phyloP scores from a whole-genome alignment of 2,888 invertebrate species.

The Serrognathus titanus region DNA sequence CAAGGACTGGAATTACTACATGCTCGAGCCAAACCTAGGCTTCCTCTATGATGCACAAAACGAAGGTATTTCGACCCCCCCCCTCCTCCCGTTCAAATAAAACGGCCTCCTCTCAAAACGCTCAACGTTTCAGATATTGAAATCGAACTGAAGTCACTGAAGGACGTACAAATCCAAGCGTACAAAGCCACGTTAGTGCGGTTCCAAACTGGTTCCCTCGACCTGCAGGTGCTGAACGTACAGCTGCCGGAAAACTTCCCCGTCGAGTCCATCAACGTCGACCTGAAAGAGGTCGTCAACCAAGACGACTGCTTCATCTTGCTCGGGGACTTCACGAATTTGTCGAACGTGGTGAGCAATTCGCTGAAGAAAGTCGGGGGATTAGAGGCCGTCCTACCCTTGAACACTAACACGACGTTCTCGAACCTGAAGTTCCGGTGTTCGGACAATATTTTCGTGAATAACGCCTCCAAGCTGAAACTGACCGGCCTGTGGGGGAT shows the following conservation, averaged over 20 bases:
- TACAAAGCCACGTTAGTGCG: slow-evolving; percentile 11
- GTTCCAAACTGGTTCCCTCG: slow-evolving; percentile 10
- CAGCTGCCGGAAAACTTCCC: slow-evolving; percentile 18
- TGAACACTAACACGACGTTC: slow-evolving; percentile 36
- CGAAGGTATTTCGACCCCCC: slow-evolving; percentile 27
- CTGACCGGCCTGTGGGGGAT: slow-evolving; percentile 59
- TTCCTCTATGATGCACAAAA: slow-evolving; percentile 49
- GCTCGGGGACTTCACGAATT: slow-evolving; percentile 16
- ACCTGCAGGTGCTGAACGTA: slow-evolving; percentile 20
- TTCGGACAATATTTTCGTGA: slow-evolving; percentile 34
- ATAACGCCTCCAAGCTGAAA: slow-evolving; percentile 33
- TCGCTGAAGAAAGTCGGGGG: slow-evolving; percentile 29
- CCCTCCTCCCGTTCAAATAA: background rate
- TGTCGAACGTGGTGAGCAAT: slow-evolving; percentile 5
- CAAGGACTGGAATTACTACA: slow-evolving; percentile 63
- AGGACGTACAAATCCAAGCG: slow-evolving; percentile 8
- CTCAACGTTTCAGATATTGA: slow-evolving; percentile 10
- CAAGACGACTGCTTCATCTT: slow-evolving; percentile 9
- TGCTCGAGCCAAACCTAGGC: slow-evolving; percentile 46
- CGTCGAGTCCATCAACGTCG: slow-evolving; percentile 6
- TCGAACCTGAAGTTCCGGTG: slow-evolving; percentile 26
- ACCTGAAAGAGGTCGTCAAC: slow-evolving; percentile 15
- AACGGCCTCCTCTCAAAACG: slow-evolving; percentile 1
- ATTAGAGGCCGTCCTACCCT: slow-evolving; percentile 35
- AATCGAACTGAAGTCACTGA: slow-evolving; percentile 8